Evolutionary conservation across 2,113 vertebrate species (phyloP), one percentile per base, ranked within the genome.

Genomic region (Circaetus gallicus): DNA sequence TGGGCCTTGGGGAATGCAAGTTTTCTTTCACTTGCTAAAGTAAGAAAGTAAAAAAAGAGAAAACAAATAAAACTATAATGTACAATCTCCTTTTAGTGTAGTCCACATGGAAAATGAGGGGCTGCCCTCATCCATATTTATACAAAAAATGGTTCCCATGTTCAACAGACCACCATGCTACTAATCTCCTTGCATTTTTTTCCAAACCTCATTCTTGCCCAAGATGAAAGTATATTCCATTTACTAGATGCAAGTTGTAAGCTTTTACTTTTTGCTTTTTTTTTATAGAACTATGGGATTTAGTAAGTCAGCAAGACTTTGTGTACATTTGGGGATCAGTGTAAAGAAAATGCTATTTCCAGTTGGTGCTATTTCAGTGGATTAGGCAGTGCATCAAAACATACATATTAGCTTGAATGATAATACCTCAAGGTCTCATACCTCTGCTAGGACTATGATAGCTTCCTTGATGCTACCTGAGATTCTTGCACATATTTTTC

Each of bases 341-440:
- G 67, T 63, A 71, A 94, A 94, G 74, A 50, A 88, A 94, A 94
- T 63, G n/a, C 55, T 67, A 25, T 96, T 97, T 96, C 90, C 45
- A 36, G 55, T 92, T 86, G 59, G n/a, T 93, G 82, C 71, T 94
- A 50, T 94, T 96, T 89, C 82, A 86, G 67, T 96, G 88, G 90
- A 97, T 97, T 96, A 94, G 80, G 50, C 32, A 43, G 50, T 59
- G 66, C 67, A 94, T 92, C 86, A 83, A 92, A 82, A 93, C 73
- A 83, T 34, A 70, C 53, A 8, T 73, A 24, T 77, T 93, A 92
- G 49, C 49, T 85, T 82, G 49, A 58, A 36, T 82, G 85, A 62
- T 83, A 88, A 91, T 67, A 83, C 82, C 76, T 94, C 16, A 13
- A 82, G 32, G 40, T 91, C 38, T 92, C 49, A 11, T 36, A 90